Base-by-base conservation (phyloP, 2,113 vertebrate genomes). In the Tor tambroides region DNA sequence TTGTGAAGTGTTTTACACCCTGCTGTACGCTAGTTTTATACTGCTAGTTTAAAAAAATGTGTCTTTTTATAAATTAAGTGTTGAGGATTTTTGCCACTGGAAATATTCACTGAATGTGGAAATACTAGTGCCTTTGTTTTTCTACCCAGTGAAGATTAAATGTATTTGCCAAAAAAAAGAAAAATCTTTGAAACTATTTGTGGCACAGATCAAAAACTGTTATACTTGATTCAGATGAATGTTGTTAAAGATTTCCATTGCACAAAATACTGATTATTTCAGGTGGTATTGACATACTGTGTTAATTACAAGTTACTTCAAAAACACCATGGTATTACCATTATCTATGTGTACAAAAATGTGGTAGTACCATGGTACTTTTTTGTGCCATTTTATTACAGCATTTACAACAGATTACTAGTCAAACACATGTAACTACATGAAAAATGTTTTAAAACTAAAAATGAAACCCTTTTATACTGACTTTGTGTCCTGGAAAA, bases 41-140 rank as follows among this genome's bases (percentile, higher is more conserved):
- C 43, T 77, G 10, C 6, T 46, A 49, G 59, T 26, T 85, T 11
- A 7, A 43, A 61, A 41, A 28, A 6, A 6, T 19, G 12, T 43
- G 21, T 78, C 2, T 56, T 61, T 69, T 28, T 80, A 61, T 72
- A 81, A 65, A 81, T 63, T 67, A 30, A 67, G 14, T 30, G n/a
- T 82, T 65, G n/a, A 15, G n/a, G 38, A 82, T 76, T 49, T 26
- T 76, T 49, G 3, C 74, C 38, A 46, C n/a, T 65, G 35, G 59
- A 65, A 32, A 63, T 26, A 81, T 75, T 75, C 10, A 28, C 23
- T 26, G 43, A 26, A 26, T 19, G 38, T 19, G 23, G 49, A 61
- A 41, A 43, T 59, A 59, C 2, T 26, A 43, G 23, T 81, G 79
- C 80, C 38, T 81, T 81, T 82, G 80, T 82, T 65, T 65, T 82